Percentiles rank a stretch among this genome's conserved stretches.
phyloP scores from a whole-genome alignment of 2,888 invertebrate species.

The Cheilosia pagana region DNA sequence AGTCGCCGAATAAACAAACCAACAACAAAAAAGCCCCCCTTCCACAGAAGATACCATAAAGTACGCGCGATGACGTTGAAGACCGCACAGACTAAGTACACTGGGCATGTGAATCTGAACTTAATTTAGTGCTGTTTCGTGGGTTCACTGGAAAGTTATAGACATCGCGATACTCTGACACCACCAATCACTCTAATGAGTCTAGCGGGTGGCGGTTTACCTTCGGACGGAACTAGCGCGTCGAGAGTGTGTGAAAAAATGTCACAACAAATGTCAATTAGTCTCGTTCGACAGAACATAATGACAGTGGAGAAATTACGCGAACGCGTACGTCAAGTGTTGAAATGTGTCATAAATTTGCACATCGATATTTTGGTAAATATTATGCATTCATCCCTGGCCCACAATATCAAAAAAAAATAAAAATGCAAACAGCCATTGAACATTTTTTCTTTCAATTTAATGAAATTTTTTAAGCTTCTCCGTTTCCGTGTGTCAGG shows the following conservation, averaged over 20 bases:
- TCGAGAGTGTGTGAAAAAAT: slow-evolving; percentile 41
- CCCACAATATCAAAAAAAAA: neutral
- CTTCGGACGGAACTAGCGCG: slow-evolving; percentile 47
- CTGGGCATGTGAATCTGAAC: slow-evolving; percentile 70
- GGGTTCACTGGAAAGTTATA: slow-evolving; percentile 58
- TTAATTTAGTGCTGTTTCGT: slow-evolving; percentile 67
- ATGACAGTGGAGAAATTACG: slow-evolving; percentile 82
- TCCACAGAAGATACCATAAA: slow-evolving; percentile 1
- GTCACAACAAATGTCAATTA: slow-evolving; percentile 74
- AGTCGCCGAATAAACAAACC: neutral
- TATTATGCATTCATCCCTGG: slow-evolving; percentile 1
- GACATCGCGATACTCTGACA: neutral
- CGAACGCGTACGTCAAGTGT: slow-evolving; percentile 82
- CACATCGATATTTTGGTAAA: slow-evolving; percentile 83
- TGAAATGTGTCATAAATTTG: slow-evolving; percentile 83
- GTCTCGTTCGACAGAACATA: slow-evolving; percentile 79
- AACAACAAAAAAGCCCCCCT: slow-evolving; percentile 25
- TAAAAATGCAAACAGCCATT: neutral
- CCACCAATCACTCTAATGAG: slow-evolving; percentile 56
- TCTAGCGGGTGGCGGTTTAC: slow-evolving; percentile 52
- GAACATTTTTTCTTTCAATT: neutral
- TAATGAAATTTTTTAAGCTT: slow-evolving; percentile 13
- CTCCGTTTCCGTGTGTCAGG: neutral
- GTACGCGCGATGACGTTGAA: slow-evolving; percentile 6
- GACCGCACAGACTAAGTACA: slow-evolving; percentile 54